phyloP scores from a whole-genome alignment of 2,888 invertebrate genomes.

The Elgonia sp. region DNA sequence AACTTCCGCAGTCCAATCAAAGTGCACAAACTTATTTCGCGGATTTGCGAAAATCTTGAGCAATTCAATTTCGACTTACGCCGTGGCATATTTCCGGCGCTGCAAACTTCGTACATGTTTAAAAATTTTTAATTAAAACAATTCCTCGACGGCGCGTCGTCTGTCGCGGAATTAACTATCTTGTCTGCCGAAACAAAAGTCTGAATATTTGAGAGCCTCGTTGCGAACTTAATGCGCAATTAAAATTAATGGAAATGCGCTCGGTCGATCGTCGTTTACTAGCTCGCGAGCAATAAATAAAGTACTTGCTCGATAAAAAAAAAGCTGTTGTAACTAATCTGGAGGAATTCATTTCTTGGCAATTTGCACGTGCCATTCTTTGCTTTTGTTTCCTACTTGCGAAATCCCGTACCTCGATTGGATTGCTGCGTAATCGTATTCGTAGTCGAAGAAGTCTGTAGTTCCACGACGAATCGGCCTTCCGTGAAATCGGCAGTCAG shows the following conservation, averaged over 20 bases:
- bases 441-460: conserved; percentile 32
- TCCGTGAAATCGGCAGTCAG: conserved; percentile 45
- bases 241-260: conserved; percentile 56
- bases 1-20: conserved; percentile 51
- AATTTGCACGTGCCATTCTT: conserved; percentile 58
- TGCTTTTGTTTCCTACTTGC: conserved; percentile 42
- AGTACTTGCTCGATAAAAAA: background rate
- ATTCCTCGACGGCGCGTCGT: conserved; percentile 13
- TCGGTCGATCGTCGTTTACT: conserved; percentile 38
- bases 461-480: conserved; percentile 45
- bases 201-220: conserved; percentile 57
- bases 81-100: conserved; percentile 15
- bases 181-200: conserved; percentile 52
- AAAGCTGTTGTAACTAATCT: conserved; percentile 50
- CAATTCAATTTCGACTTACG: conserved; percentile 57
- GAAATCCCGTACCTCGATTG: conserved; percentile 55
- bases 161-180: conserved; percentile 45
- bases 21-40: conserved; percentile 48
- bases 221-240: conserved; percentile 56
- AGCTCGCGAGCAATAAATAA: conserved; percentile 10
- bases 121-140: conserved; percentile 53
- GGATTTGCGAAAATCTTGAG: conserved; percentile 44
- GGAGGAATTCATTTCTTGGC: conserved; percentile 56
- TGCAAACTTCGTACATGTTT: conserved; percentile 39
- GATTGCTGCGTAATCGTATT: conserved; percentile 60